Conservation (phyloP, 2,113 vertebrate species). For the Hipposideros armiger region DNA sequence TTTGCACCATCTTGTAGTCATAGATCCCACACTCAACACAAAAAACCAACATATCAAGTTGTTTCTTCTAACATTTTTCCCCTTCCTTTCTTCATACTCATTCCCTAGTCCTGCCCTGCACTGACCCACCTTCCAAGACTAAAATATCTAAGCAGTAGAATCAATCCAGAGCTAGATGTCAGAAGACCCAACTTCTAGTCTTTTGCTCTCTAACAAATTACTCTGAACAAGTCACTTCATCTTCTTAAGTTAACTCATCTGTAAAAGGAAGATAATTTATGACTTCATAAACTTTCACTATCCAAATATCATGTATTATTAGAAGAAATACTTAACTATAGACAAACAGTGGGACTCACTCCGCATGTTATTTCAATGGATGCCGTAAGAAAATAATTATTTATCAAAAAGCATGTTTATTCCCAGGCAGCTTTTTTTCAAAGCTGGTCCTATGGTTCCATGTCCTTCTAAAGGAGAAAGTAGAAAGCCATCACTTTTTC, state of each 20-base stretch:
- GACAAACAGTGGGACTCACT: background rate
- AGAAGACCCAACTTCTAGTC: background rate
- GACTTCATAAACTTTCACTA: constrained; percentile 64
- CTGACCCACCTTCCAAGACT: background rate
- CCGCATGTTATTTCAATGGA: background rate
- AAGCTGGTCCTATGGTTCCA: background rate
- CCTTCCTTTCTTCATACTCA: background rate
- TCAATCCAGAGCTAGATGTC: background rate
- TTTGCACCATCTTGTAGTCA: background rate
- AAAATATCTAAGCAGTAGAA: background rate
- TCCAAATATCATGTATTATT: constrained; percentile 52
- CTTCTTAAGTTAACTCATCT: constrained; percentile 53
- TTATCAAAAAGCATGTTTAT: background rate
- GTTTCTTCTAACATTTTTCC: background rate
- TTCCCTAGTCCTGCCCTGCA: background rate
- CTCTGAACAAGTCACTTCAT: constrained; percentile 41
- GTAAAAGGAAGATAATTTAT: constrained; percentile 61
- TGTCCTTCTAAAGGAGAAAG: background rate
- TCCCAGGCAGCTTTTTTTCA: background rate
- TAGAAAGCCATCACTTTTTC: background rate
- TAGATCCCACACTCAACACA: background rate
- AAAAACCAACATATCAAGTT: background rate
- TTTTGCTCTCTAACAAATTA: background rate
- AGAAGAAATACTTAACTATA: constrained; percentile 36
- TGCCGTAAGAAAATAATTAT: background rate